Conservation (phyloP, 1,140 invertebrate species). For the Ostrea denselamellosa region DNA sequence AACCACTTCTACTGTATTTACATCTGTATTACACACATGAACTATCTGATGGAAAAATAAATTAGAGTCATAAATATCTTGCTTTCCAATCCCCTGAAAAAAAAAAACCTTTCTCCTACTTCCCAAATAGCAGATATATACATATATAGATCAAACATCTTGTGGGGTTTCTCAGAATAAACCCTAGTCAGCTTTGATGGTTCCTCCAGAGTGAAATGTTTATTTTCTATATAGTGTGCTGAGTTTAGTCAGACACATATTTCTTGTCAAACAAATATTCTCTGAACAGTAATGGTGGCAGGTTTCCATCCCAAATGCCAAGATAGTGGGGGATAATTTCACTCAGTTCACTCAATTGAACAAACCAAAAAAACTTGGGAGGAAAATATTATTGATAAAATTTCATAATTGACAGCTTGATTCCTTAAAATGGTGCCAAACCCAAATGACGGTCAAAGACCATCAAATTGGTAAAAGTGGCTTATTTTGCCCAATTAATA, state of each 20-base stretch:
- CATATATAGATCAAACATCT: constrained; percentile 27
- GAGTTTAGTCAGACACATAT: constrained; percentile 6
- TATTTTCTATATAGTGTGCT: constrained; percentile 15
- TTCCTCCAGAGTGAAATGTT: background rate
- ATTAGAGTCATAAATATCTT: constrained; percentile 10
- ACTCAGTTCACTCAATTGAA: no score
- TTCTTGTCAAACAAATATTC: background rate
- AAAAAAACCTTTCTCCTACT: background rate
- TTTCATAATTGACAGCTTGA: no score
- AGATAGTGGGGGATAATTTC: background rate
- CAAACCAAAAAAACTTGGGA: no score
- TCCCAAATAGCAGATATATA: background rate
- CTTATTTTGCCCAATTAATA: no score
- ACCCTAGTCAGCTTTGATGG: background rate
- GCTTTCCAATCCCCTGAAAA: background rate
- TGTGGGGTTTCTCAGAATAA: background rate
- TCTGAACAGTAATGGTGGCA: background rate
- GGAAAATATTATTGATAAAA: no score
- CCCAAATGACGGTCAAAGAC: no score
- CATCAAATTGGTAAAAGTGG: no score
- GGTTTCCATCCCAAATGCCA: background rate
- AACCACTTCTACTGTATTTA: background rate
- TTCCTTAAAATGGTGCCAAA: no score
- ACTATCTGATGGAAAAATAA: background rate
- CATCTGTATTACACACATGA: background rate